These are phyloP conservation scores for Saccopteryx leptura DNA, from an alignment of 2,113 vertebrate genomes.

Conservation along the genomic window DNA sequence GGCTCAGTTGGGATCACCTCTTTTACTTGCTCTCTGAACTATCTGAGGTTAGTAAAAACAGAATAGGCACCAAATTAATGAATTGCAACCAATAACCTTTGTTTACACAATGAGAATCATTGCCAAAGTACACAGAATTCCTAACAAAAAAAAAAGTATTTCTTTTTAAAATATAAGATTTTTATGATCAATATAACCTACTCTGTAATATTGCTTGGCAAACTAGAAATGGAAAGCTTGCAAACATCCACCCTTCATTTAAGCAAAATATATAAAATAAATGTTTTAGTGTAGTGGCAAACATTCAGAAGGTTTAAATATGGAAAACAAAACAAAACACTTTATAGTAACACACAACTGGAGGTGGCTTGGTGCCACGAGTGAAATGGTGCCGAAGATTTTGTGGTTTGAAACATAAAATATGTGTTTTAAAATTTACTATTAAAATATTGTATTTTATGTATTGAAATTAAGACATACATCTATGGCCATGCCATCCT, in stretches of 20 bases:
- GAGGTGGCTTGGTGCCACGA: constrained; percentile 69
- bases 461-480: constrained; percentile 45
- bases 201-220: constrained; percentile 63
- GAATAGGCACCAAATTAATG: not conserved
- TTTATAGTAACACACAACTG: constrained; percentile 61
- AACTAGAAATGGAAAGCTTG: constrained; percentile 72
- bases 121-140: constrained; percentile 59
- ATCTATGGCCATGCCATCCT: not conserved
- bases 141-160: constrained; percentile 75
- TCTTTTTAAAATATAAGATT: constrained; percentile 80
- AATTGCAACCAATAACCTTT: constrained; percentile 37
- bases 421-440: not conserved
- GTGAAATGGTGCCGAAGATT: constrained; percentile 75
- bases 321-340: constrained; percentile 73
- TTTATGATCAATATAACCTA: constrained; percentile 67
- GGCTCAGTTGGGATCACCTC: not conserved
- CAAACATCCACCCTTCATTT: constrained; percentile 78
- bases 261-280: constrained; percentile 74
- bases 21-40: constrained; percentile 22
- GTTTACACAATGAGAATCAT: not conserved
- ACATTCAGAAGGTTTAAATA: constrained; percentile 67
- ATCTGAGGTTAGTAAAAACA: constrained; percentile 48
- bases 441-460: constrained; percentile 49
- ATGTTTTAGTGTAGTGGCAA: constrained; percentile 77
- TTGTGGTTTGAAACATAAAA: constrained; percentile 58